These are phyloP conservation scores for Eupithecia vulgata DNA, from an alignment of 2,888 invertebrate genomes.

Conservation along the genomic window DNA sequence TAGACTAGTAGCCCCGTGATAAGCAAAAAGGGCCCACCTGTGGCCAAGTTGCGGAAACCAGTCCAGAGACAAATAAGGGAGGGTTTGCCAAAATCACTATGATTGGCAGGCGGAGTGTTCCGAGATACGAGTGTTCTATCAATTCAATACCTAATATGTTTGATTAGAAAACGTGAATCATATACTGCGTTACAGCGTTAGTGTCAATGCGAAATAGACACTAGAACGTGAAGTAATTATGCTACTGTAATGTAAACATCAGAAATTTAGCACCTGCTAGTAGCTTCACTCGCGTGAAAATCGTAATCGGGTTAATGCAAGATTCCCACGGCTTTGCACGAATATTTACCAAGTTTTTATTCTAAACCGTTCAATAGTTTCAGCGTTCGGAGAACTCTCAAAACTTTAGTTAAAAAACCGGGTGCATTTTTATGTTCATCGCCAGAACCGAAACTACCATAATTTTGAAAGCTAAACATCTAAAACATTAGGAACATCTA, in stretches of 20 bases:
- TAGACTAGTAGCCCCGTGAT: no score
- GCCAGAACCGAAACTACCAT: neutral
- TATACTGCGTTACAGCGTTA: slow-evolving; percentile 8
- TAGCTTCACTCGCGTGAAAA: slow-evolving; percentile 1
- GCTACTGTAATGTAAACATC: slow-evolving; percentile 21
- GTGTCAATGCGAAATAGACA: slow-evolving; percentile 22
- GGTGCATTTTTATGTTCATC: neutral
- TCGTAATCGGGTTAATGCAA: slow-evolving; percentile 4
- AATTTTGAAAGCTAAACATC: no score
- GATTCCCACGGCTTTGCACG: neutral
- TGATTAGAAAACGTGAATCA: slow-evolving; percentile 18
- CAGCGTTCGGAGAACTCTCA: neutral
- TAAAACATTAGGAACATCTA: neutral
- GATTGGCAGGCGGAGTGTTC: neutral
- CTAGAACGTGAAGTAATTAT: slow-evolving; percentile 9
- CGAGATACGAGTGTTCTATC: neutral
- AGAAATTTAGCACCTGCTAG: slow-evolving; percentile 8
- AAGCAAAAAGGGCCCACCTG: no score
- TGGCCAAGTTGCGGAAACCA: no score
- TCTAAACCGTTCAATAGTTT: neutral
- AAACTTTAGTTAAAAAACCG: neutral
- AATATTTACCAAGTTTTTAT: neutral
- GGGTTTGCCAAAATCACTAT: neutral
- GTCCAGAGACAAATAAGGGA: neutral
- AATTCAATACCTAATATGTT: slow-evolving; percentile 6